Evolutionary conservation across 1,140 invertebrate genomes (phyloP).

Genomic region (Melanaphis sacchari): DNA sequence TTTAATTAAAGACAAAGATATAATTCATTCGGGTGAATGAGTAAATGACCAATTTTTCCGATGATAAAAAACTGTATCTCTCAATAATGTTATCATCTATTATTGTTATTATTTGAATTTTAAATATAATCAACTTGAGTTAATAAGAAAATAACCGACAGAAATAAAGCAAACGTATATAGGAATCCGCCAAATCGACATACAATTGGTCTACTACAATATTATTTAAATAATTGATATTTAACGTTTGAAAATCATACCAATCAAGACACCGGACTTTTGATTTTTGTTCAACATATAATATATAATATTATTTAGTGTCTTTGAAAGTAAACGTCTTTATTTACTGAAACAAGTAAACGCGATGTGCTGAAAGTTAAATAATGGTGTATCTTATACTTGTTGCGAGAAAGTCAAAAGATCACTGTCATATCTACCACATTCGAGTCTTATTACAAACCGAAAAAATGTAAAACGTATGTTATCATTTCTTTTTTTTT

Average conservation of each 20-base stretch:
- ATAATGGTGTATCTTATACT: conserved; percentile 20
- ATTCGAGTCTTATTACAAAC: neutral
- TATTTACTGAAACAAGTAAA: neutral
- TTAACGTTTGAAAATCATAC: neutral
- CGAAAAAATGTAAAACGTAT: neutral
- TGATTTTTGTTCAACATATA: neutral
- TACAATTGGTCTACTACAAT: neutral
- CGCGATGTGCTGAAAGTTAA: neutral
- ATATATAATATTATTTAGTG: neutral
- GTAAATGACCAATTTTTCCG: neutral
- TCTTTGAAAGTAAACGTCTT: neutral
- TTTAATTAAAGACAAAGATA: neutral
- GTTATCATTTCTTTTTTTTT: neutral
- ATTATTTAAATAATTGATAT: neutral
- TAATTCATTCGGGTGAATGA: neutral
- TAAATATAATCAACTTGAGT: no score
- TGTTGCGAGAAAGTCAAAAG: conserved; percentile 36
- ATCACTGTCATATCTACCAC: neutral
- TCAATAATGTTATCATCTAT: no score
- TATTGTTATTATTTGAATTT: neutral
- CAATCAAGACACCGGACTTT: neutral
- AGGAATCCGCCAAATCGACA: neutral
- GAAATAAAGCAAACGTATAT: no score
- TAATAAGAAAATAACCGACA: no score
- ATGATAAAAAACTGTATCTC: neutral